A percentile compares a stretch with the other conserved stretches of the same genome.
Conservation (phyloP, 1,140 invertebrate species). For the Spodoptera frugiperda region DNA sequence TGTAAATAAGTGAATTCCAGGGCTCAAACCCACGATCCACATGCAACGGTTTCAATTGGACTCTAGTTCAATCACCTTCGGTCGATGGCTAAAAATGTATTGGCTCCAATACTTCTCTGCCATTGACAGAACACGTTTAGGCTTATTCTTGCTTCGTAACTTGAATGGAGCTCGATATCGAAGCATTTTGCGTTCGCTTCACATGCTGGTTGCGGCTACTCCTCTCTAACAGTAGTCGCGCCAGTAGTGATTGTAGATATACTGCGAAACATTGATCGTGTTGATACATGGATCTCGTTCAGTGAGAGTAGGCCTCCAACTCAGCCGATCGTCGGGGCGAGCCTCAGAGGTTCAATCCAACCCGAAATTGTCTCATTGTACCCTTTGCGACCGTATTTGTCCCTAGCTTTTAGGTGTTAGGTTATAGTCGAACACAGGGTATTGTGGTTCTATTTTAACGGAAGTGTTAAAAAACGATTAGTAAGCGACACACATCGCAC, state of each 20-base stretch:
- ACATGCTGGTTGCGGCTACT: background rate
- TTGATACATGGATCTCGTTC: background rate
- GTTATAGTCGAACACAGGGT: constrained; percentile 84
- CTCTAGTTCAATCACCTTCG: constrained; percentile 4
- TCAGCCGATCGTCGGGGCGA: constrained; percentile 15
- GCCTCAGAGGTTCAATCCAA: background rate
- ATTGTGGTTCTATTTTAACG: constrained; percentile 85
- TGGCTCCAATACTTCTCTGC: constrained; percentile 28
- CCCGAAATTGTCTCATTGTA: constrained; percentile 70
- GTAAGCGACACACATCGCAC: constrained; percentile 70
- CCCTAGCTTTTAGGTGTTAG: constrained; percentile 83
- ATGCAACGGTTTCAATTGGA: background rate
- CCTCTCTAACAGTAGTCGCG: background rate
- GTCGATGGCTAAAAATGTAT: constrained; percentile 28
- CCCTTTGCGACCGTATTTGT: constrained; percentile 82
- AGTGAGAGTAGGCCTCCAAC: constrained; percentile 18
- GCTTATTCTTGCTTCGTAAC: constrained; percentile 37
- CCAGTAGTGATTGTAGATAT: background rate
- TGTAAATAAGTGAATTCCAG: background rate
- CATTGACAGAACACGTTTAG: constrained; percentile 44
- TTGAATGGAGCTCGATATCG: background rate
- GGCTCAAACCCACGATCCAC: constrained; percentile 30
- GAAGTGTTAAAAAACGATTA: constrained; percentile 79
- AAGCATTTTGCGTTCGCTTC: background rate
- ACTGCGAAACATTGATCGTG: background rate